Evolutionary conservation across 1,140 invertebrate genomes (phyloP).

Genomic region (Octopus sinensis): DNA sequence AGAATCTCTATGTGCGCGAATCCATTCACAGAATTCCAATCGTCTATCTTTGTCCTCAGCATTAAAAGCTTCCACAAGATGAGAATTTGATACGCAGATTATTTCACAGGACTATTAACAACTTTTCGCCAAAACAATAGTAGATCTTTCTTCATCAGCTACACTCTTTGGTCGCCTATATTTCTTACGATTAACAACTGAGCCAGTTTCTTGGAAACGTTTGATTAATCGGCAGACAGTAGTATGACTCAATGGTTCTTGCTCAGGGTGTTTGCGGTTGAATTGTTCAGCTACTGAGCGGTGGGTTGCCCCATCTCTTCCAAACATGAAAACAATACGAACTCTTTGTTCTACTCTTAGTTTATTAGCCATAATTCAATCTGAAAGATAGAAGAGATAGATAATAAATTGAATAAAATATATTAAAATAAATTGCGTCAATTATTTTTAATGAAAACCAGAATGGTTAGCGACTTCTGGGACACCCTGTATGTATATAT

Average conservation of each 20-base stretch:
- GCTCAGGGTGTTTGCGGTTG: neutral
- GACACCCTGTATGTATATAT: too few relatives aligned
- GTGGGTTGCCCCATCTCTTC: neutral
- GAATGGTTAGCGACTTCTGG: too few relatives aligned
- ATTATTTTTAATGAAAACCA: too few relatives aligned
- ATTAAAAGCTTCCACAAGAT: neutral
- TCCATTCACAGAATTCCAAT: neutral
- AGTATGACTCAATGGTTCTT: neutral
- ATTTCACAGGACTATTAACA: neutral
- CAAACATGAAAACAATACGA: neutral
- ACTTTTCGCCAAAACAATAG: neutral
- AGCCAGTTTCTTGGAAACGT: neutral
- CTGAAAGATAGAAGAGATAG: too few relatives aligned
- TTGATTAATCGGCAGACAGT: neutral
- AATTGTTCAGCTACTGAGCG: neutral
- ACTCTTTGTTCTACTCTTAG: neutral
- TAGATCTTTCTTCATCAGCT: neutral
- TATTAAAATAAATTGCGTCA: too few relatives aligned
- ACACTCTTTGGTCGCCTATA: neutral
- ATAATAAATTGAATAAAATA: too few relatives aligned
- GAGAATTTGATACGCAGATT: neutral
- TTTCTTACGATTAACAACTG: neutral
- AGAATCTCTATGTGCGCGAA: neutral
- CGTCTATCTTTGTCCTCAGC: neutral
- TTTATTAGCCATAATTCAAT: neutral